A percentile compares a stretch with the other conserved stretches of the same genome.
phyloP scores from a whole-genome alignment of 2,888 invertebrate genomes.

The Ochropleura plecta region DNA sequence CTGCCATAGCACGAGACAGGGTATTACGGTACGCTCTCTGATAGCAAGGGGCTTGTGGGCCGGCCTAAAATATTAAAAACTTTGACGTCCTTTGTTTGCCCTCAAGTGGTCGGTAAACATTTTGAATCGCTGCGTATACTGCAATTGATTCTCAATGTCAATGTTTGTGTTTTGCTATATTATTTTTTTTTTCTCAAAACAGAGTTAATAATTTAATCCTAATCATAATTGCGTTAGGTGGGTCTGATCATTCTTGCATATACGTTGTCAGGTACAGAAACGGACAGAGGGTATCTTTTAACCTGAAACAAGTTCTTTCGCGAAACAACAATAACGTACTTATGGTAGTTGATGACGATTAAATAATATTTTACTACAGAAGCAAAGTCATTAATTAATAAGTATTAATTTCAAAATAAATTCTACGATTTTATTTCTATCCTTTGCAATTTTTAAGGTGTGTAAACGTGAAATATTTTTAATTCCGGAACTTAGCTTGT shows the following conservation, averaged over 20 bases:
- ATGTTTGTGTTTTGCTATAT: slow-evolving; percentile 13
- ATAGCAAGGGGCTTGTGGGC: slow-evolving; percentile 31
- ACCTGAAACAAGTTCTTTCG: too few relatives aligned
- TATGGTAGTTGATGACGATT: not conserved
- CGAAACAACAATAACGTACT: too few relatives aligned
- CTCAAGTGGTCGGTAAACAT: slow-evolving; percentile 32
- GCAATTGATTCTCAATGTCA: slow-evolving; percentile 9
- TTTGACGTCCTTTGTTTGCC: slow-evolving; percentile 35
- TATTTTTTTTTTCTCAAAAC: slow-evolving; percentile 21
- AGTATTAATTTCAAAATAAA: slow-evolving; percentile 15
- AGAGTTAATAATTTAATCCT: slow-evolving; percentile 15
- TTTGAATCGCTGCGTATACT: slow-evolving; percentile 11
- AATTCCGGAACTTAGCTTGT: not conserved
- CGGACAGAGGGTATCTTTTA: too few relatives aligned
- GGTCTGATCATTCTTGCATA: too few relatives aligned
- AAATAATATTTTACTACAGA: slow-evolving; percentile 4
- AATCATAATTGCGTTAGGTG: too few relatives aligned
- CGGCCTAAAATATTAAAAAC: slow-evolving; percentile 42
- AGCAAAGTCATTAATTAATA: slow-evolving; percentile 10
- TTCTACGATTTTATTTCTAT: not conserved
- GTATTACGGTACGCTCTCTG: slow-evolving; percentile 57
- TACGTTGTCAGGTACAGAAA: too few relatives aligned
- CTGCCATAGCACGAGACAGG: slow-evolving; percentile 55
- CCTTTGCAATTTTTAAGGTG: not conserved
- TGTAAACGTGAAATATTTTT: not conserved